These are phyloP conservation scores for Blera fallax DNA, from an alignment of 2,888 invertebrate genomes.

Conservation along the genomic window DNA sequence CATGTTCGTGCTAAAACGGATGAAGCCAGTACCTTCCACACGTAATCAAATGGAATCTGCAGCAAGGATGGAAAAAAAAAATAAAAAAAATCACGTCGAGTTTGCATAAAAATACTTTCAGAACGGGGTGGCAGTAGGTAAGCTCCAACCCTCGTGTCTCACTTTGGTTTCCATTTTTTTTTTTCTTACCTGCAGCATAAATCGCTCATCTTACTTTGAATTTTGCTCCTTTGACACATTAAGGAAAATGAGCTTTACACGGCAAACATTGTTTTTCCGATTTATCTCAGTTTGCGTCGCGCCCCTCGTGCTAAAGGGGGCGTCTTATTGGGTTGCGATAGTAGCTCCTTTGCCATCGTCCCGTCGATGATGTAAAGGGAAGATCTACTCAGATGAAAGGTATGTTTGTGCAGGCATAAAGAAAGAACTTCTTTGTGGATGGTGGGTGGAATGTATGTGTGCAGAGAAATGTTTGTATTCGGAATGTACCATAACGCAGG, in stretches of 20 bases:
- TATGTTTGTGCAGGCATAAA: not conserved
- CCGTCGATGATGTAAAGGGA: not conserved
- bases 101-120: conserved; percentile 60
- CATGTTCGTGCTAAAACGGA: not conserved
- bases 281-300: conserved; percentile 61
- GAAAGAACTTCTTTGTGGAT: conserved; percentile 5
- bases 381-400: not conserved
- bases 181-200: conserved; percentile 65
- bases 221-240: conserved; percentile 71
- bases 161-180: conserved; percentile 6
- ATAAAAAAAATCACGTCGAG: conserved; percentile 52
- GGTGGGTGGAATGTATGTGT: not conserved
- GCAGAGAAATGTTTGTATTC: no score
- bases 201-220: conserved; percentile 70
- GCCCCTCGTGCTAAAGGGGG: not conserved
- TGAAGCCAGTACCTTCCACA: conserved; percentile 3
- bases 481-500: conserved; percentile 9
- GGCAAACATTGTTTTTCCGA: conserved; percentile 70
- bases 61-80: not conserved
- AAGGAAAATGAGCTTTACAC: conserved; percentile 70
- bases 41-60: conserved; percentile 60
- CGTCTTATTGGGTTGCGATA: conserved; percentile 27
- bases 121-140: conserved; percentile 15
- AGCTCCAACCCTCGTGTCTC: not conserved
- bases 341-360: conserved; percentile 8